phyloP scores from a whole-genome alignment of 2,888 invertebrate species.

The Drosophila cognata region DNA sequence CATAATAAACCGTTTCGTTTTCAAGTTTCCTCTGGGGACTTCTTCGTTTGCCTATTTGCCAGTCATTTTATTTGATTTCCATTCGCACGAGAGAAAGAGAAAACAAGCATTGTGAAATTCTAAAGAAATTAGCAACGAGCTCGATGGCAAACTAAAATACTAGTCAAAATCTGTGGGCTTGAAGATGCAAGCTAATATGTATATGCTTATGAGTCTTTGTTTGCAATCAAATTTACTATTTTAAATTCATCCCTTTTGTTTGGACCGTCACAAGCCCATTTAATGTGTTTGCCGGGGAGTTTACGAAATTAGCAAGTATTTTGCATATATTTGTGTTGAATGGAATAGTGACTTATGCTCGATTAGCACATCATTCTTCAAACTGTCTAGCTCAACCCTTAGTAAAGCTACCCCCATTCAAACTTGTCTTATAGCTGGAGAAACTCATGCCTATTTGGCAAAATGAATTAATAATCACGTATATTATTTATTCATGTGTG shows the following conservation, averaged over 20 bases:
- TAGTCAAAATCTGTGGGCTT: slow-evolving; percentile 2
- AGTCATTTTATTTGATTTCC: slow-evolving; percentile 77
- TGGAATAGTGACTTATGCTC: slow-evolving; percentile 36
- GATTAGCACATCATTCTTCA: slow-evolving; percentile 41
- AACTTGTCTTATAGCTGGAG: neutral
- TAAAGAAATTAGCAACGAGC: slow-evolving; percentile 53
- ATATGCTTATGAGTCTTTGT: slow-evolving; percentile 7
- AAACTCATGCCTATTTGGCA: neutral
- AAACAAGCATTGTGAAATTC: slow-evolving; percentile 57
- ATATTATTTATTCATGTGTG: neutral
- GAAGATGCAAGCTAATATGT: neutral
- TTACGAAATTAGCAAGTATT: slow-evolving; percentile 48
- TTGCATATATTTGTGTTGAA: slow-evolving; percentile 52
- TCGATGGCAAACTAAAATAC: slow-evolving; percentile 56
- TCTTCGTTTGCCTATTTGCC: slow-evolving; percentile 63
- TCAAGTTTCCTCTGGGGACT: slow-evolving; percentile 68
- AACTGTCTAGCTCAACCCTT: neutral
- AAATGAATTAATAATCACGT: neutral
- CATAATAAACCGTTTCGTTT: slow-evolving; percentile 78
- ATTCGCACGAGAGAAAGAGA: slow-evolving; percentile 15
- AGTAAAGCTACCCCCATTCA: neutral
- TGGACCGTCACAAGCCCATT: neutral
- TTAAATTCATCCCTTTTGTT: neutral
- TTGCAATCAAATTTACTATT: slow-evolving; percentile 6
- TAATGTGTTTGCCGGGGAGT: slow-evolving; percentile 3